phyloP scores from a whole-genome alignment of 2,888 invertebrate genomes.

The Agrochola lota region DNA sequence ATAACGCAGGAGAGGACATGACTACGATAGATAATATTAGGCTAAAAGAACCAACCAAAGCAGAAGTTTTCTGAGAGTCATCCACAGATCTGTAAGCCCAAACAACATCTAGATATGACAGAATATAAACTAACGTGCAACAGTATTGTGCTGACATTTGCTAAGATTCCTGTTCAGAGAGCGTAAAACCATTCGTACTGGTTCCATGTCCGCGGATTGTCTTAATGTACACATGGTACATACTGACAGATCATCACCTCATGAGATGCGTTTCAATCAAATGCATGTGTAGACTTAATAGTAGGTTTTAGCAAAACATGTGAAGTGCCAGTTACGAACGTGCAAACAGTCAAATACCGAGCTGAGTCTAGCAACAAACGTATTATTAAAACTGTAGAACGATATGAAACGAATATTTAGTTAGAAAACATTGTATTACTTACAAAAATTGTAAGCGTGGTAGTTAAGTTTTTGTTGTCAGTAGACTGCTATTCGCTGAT shows the following conservation, averaged over 20 bases:
- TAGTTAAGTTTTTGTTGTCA: background rate
- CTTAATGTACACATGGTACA: constrained; percentile 4
- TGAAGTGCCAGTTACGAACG: background rate
- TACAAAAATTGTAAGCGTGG: background rate
- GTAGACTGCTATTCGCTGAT: background rate
- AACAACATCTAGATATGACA: constrained; percentile 4
- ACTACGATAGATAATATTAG: background rate
- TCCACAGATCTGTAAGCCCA: background rate
- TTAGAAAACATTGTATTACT: background rate
- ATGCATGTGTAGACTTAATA: constrained; percentile 13
- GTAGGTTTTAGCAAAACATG: background rate
- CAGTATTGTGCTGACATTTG: constrained; percentile 21
- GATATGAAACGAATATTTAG: constrained; percentile 19
- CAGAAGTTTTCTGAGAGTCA: background rate
- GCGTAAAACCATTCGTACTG: constrained; percentile 72
- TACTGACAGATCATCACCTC: constrained; percentile 27
- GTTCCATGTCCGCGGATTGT: constrained; percentile 48
- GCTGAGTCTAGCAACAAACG: background rate
- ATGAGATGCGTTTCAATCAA: constrained; percentile 17
- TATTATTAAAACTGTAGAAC: constrained; percentile 3
- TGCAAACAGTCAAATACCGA: constrained; percentile 7
- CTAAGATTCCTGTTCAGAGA: constrained; percentile 79
- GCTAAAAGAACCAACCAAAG: background rate
- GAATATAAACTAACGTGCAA: constrained; percentile 2
- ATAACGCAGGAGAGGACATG: background rate